phyloP scores from a whole-genome alignment of 2,888 invertebrate genomes.

The Ochropacha duplaris region DNA sequence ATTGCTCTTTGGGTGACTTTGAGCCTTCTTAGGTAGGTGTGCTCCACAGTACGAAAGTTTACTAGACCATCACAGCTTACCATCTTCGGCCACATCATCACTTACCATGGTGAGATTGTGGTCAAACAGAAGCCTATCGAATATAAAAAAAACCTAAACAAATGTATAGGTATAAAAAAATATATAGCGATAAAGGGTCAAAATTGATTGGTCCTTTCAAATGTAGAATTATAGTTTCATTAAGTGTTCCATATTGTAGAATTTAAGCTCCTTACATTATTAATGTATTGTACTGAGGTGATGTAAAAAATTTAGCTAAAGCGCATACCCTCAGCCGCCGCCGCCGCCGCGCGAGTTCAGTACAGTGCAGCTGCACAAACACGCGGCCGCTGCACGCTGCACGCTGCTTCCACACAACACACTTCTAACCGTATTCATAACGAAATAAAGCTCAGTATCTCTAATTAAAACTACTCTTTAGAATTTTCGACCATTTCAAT shows the following conservation, averaged over 20 bases:
- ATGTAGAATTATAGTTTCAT: constrained; percentile 35
- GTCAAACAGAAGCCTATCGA: no score
- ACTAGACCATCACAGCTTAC: no score
- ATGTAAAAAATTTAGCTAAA: constrained; percentile 24
- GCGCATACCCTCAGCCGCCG: constrained; percentile 14
- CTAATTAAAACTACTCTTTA: neutral
- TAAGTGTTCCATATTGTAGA: constrained; percentile 56
- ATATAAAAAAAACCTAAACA: neutral
- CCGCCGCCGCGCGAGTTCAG: constrained; percentile 13
- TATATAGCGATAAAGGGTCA: neutral
- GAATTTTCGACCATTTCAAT: neutral
- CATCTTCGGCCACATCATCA: no score
- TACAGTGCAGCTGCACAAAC: constrained; percentile 39
- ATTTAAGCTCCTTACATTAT: constrained; percentile 71
- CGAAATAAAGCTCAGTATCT: neutral
- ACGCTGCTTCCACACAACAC: no score
- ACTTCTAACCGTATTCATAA: neutral
- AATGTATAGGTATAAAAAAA: no score
- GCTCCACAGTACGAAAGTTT: no score
- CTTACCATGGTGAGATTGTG: no score
- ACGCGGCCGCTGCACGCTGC: constrained; percentile 7
- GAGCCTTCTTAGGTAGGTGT: no score
- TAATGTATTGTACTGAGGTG: constrained; percentile 59
- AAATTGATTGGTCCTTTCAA: neutral
- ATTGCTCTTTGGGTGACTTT: no score